Base-by-base conservation (phyloP, 2,113 vertebrate species). In the Acrocephalus kingi region DNA sequence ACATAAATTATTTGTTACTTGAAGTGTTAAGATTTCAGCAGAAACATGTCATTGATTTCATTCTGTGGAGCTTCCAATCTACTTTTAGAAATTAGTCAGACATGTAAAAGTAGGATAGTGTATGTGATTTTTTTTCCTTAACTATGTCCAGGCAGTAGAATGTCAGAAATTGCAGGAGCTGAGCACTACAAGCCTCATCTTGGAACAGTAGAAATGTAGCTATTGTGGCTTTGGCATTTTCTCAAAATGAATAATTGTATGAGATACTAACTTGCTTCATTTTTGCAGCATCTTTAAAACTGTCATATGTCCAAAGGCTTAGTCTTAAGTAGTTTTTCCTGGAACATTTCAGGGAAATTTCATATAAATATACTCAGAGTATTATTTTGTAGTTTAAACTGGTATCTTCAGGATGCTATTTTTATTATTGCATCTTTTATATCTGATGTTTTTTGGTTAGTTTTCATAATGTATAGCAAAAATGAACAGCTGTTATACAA, bases 221-320 rank as follows among this genome's bases (percentile, higher is more conserved):
- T 74, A 28, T 64, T 89, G 61, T 72, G 87, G 81, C 61, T 89
- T 92, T 95, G 86, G 64, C 64, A 61, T 81, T 93, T 91, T 93
- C 49, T 91, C 87, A 94, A 23, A 52, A 69, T 76, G 41, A 76
- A 52, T 72, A 78, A 77, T 25, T 86, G 66, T 15, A 84, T 81
- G 91, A 87, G 86, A 78, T 74, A 80, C 43, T 81, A 35, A 82
- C 61, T 94, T 86, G 12, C 48, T 90, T 92, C 5, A 1, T 94
- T 89, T 94, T 95, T 89, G 71, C 39, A 78, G 37, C 72, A 28
- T 87, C 48, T 91, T 92, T 49, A 84, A 94, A 81, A 27, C 10
- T 92, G 73, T 94, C 69, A 9, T 68, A n/a, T 48, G 54, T 93
- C 83, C 77, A 94, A 90, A 90, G 16, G 19, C 56, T 87, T 81